phyloP scores from a whole-genome alignment of 2,888 invertebrate genomes.

The Hirudinaria manillensis region DNA sequence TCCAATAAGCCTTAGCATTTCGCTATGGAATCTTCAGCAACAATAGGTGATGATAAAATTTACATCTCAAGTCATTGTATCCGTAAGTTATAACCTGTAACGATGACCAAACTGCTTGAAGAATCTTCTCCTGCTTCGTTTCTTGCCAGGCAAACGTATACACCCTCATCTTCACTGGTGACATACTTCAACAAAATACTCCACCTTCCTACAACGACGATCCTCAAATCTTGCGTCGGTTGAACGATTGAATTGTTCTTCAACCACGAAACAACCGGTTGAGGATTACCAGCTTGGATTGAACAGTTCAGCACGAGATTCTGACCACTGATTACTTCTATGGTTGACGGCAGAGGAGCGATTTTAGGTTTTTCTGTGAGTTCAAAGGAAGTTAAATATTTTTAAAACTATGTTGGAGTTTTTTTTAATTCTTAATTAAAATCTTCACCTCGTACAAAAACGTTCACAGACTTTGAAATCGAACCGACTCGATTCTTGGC shows the following conservation, averaged over 20 bases:
- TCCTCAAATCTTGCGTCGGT: constrained; percentile 43
- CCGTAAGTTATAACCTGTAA: background rate
- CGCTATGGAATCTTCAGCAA: too few relatives aligned
- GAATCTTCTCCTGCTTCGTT: constrained; percentile 10
- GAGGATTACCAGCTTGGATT: constrained; percentile 43
- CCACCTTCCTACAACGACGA: constrained; percentile 40
- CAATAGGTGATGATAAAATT: too few relatives aligned
- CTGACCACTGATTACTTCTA: constrained; percentile 42
- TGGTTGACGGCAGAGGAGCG: constrained; percentile 41
- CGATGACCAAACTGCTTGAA: background rate
- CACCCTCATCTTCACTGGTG: background rate
- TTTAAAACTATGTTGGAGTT: background rate
- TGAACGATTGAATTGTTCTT: constrained; percentile 37
- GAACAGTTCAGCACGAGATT: constrained; percentile 43
- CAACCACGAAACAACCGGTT: constrained; percentile 44
- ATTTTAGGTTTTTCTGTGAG: constrained; percentile 44
- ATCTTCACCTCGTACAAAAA: constrained; percentile 42
- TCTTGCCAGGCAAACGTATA: constrained; percentile 6
- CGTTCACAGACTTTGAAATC: constrained; percentile 36
- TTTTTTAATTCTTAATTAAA: background rate
- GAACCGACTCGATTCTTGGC: constrained; percentile 42
- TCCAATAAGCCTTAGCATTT: too few relatives aligned
- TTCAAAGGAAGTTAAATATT: background rate
- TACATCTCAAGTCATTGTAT: background rate
- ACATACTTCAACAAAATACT: constrained; percentile 34